Conservation (phyloP, 2,113 vertebrate species). For the Psilopogon haemacephalus region DNA sequence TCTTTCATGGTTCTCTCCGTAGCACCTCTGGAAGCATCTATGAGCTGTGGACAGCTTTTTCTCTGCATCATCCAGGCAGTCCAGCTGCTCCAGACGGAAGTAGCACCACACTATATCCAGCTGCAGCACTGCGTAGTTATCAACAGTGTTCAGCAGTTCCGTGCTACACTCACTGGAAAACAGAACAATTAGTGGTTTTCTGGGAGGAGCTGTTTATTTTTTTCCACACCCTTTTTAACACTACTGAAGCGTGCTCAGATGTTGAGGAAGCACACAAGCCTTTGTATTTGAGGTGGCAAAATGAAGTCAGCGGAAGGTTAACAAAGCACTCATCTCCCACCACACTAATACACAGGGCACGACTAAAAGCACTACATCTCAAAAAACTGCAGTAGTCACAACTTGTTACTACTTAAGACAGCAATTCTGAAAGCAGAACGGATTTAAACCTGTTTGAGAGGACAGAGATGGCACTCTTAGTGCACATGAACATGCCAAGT, state of each 20-base stretch:
- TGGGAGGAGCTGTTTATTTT: background rate
- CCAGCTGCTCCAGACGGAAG: conserved; percentile 82
- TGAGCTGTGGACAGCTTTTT: conserved; percentile 84
- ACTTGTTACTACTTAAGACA: background rate
- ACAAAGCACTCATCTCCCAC: background rate
- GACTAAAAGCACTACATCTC: background rate
- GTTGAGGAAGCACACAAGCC: background rate
- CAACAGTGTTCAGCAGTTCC: conserved; percentile 84
- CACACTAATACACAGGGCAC: background rate
- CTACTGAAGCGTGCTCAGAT: background rate
- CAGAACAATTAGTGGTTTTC: background rate
- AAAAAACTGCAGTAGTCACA: background rate
- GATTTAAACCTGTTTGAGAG: background rate
- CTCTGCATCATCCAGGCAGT: conserved; percentile 85
- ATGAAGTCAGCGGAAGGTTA: background rate
- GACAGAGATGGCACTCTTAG: background rate
- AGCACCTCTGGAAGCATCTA: conserved; percentile 86
- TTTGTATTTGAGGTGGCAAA: background rate
- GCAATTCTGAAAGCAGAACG: background rate
- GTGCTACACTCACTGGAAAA: conserved; percentile 81
- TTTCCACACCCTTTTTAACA: background rate
- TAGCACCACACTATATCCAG: conserved; percentile 97
- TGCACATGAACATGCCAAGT: accelerated
- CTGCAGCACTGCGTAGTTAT: conserved; percentile 94
- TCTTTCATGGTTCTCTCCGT: conserved; percentile 87